phyloP scores from a whole-genome alignment of 1,140 invertebrate species.

The Rhagoletis zephyria region DNA sequence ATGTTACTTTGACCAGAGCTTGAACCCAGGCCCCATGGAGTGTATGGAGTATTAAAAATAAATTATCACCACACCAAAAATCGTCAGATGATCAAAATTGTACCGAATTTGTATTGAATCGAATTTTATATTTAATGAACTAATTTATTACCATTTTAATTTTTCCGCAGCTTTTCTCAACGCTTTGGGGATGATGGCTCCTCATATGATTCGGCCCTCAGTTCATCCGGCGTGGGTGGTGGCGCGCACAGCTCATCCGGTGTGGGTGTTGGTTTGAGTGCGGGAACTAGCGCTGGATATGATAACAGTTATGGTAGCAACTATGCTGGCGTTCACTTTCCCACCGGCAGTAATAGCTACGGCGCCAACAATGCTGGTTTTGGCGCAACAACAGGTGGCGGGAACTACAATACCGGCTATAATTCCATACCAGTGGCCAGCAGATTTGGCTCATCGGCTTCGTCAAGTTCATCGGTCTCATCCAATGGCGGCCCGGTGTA shows the following conservation, averaged over 20 bases:
- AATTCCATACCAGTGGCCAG: background rate
- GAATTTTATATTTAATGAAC: no score
- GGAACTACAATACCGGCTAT: background rate
- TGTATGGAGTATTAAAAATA: no score
- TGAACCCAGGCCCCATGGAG: no score
- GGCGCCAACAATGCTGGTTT: background rate
- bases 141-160: conserved; percentile 17
- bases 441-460: conserved; percentile 58
- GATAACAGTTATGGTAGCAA: no score
- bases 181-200: background rate
- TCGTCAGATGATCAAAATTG: no score
- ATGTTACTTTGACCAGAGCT: no score
- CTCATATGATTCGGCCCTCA: background rate
- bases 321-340: background rate
- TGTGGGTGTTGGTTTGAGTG: background rate
- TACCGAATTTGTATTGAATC: no score
- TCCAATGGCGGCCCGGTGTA: conserved; percentile 55
- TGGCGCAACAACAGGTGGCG: background rate
- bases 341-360: background rate
- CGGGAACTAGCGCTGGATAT: background rate
- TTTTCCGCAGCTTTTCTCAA: background rate
- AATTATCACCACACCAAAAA: no score
- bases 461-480: conserved; percentile 62
- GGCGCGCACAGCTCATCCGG: background rate
- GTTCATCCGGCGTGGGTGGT: background rate